phyloP scores from a whole-genome alignment of 2,888 invertebrate genomes.

The Poecilus cupreus region DNA sequence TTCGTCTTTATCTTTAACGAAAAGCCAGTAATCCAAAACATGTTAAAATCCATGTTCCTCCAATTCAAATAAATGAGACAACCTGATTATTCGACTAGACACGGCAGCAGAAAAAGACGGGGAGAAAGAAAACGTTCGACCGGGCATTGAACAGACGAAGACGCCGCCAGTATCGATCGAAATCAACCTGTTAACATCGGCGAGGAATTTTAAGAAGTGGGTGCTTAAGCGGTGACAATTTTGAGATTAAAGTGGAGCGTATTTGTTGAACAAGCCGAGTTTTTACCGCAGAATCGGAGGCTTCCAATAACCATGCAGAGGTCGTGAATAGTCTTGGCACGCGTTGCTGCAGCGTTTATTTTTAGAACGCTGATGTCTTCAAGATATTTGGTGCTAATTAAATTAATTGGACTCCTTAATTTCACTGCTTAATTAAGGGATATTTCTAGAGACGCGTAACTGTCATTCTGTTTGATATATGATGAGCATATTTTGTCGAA shows the following conservation, averaged over 20 bases:
- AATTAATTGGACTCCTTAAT: constrained; percentile 57
- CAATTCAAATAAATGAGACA: constrained; percentile 30
- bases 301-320: constrained; percentile 17
- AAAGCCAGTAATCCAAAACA: constrained; percentile 12
- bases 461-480: constrained; percentile 43
- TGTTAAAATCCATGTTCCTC: constrained; percentile 36
- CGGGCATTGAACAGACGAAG: constrained; percentile 6
- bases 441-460: constrained; percentile 48
- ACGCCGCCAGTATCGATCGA: constrained; percentile 10
- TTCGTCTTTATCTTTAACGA: background rate
- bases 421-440: constrained; percentile 55
- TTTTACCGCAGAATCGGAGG: constrained; percentile 6
- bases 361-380: constrained; percentile 44
- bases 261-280: constrained; percentile 10
- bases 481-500: constrained; percentile 44
- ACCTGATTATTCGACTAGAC: constrained; percentile 19
- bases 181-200: constrained; percentile 52
- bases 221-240: constrained; percentile 43
- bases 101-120: constrained; percentile 21
- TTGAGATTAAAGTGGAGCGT: constrained; percentile 42
- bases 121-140: background rate
- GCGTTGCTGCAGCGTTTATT: constrained; percentile 18
- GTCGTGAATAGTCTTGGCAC: constrained; percentile 25
- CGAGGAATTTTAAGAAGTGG: constrained; percentile 46
- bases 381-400: constrained; percentile 58